Conservation (phyloP, 1,140 invertebrate genomes). For the Telenomus remus region DNA sequence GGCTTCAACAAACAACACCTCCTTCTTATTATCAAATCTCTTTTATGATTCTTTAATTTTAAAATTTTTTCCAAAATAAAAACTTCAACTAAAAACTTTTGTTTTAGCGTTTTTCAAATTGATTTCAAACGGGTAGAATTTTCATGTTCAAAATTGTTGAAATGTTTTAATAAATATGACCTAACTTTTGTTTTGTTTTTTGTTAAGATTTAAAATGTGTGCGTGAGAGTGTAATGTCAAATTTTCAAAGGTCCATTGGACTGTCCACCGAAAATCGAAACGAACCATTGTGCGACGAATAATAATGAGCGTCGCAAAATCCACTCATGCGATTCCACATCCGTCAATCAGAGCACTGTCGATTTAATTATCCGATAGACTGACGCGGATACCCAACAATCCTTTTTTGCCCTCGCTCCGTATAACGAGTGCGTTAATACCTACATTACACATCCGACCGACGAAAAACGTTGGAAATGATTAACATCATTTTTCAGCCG, state of each 20-base stretch:
- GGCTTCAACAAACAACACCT: slow-evolving; percentile 1
- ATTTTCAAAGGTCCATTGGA: slow-evolving; percentile 54
- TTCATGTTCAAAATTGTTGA: too few species aligned
- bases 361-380: slow-evolving; percentile 71
- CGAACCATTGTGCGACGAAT: slow-evolving; percentile 72
- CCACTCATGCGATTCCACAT: slow-evolving; percentile 50
- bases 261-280: slow-evolving; percentile 65
- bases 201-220: too few species aligned
- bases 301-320: slow-evolving; percentile 68
- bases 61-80: too few species aligned
- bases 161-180: too few species aligned
- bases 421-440: slow-evolving; percentile 60
- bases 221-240: slow-evolving; percentile 32
- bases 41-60: too few species aligned
- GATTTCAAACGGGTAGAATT: too few species aligned
- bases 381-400: slow-evolving; percentile 33
- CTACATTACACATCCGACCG: slow-evolving; percentile 24
- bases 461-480: slow-evolving; percentile 11
- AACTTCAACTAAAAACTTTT: too few species aligned
- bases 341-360: slow-evolving; percentile 70
- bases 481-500: slow-evolving; percentile 22
- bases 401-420: slow-evolving; percentile 28
- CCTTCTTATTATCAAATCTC: not conserved
- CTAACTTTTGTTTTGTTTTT: too few species aligned
- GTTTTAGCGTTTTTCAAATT: too few species aligned